Base-by-base conservation (phyloP, 2,797 vertebrate species). In the Phoeniculus purpureus region DNA sequence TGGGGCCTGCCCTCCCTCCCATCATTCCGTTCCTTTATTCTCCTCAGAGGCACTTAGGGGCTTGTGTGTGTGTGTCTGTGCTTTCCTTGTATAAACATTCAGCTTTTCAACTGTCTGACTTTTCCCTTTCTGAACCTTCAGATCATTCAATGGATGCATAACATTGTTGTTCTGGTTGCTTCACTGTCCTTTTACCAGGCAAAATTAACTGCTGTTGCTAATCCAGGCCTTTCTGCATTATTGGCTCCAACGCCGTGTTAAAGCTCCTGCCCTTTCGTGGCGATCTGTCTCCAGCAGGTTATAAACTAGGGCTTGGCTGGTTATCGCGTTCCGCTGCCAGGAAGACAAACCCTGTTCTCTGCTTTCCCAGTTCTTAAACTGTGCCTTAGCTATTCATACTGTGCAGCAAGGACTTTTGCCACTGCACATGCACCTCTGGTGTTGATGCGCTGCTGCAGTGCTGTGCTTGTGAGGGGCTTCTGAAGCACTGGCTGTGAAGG, bases 81-180 rank as follows among this genome's bases (percentile, higher is more conserved):
- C 37, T 12, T 37, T 43, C 43, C 43, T 43, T 43, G 5, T 4
- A 15, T 14, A 40, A 25, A 21, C 10, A 3, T 15, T 13, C 29
- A 15, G 29, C 59, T 18, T 59, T 14, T 14, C 4, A 26, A 25
- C 6, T 15, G 37, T 7, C 26, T 21, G 23, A 31, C 19, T 74
- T 52, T 18, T 37, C 47, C 10, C 58, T 29, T 71, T 54, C 37
- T 18, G n/a, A 61, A 43, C 12, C 34, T 15, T n/a, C 20, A 32
- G 31, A 8, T 60, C 5, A 3, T 21, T 64, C 55, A 21, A n/a
- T 8, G n/a, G 62, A 27, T 2, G 6, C 0, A 0, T 40, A n/a
- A 5, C 43, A 51, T 43, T 5, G 56, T 43, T 50, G 1, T 51
- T 27, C 32, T 22, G 26, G 10, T 62, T 18, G 3, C 25, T 27